Base-by-base conservation (phyloP, 53 echinoderm and acorn worm species). In the Patiria pectinifera region DNA sequence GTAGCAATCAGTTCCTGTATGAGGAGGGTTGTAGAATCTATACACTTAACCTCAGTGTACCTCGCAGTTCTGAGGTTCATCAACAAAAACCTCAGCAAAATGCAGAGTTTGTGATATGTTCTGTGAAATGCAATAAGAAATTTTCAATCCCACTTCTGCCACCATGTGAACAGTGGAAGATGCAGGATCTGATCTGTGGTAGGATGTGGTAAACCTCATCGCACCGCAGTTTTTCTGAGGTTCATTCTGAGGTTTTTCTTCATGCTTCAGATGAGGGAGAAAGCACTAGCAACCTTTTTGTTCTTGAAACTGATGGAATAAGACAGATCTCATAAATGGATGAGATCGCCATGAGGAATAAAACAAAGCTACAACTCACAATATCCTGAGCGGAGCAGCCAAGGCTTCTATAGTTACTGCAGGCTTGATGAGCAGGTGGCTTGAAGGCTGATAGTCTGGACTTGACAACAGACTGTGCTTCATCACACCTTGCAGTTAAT, bases 1-100 rank as follows among this genome's bases (percentile, higher is more conserved):
- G 93, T 82, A 47, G 95, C 93, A 9, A 93, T 71, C 47, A 91
- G 79, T 6, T 25, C 86, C 97, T 95, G 53, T 62, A 15, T 19
- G 23, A 70, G 16, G 69, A 15, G 87, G 59, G 16, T 35, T 35
- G 35, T 53, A 53, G 53, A 53, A 53, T 0, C 53, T 53, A 53
- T 53, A 53, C 53, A 53, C 5, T 53, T 5, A 53, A 53, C 53
- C 53, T 53, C 53, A 35, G 53, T 8, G 8, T 53, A 53, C 53
- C 53, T 53, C 53, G 2, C 53, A 53, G 6, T 53, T 6, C 53
- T 53, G 53, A 53, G 5, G 53, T 53, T 53, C 53, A 8, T 53
- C 0, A 6, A 53, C 53, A 53, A 21, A 72, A 23, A 74, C 74
- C 69, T 69, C 21, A 53, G 53, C 53, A 8, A 5, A 53, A 53